These are phyloP conservation scores for Drosophila pseudotalamancana DNA, from an alignment of 2,888 invertebrate genomes.

Conservation along the genomic window DNA sequence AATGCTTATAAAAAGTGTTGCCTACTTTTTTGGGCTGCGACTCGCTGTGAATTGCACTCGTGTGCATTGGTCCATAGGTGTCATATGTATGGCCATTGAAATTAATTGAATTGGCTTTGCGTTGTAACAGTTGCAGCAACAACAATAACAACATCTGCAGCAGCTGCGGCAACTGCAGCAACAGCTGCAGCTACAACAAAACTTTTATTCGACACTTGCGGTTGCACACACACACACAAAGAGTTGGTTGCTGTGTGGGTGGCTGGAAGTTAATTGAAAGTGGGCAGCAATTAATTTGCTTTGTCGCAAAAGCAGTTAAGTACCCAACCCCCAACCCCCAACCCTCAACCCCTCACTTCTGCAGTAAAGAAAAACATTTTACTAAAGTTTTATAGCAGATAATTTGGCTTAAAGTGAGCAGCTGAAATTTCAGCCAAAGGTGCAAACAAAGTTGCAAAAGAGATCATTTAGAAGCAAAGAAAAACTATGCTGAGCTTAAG, in stretches of 20 bases:
- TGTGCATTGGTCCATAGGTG: slow-evolving; percentile 72
- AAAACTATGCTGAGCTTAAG: slow-evolving; percentile 52
- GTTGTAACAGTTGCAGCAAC: slow-evolving; percentile 45
- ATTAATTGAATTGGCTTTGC: slow-evolving; percentile 79
- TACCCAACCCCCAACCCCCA: not conserved
- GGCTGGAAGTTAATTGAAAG: slow-evolving; percentile 72
- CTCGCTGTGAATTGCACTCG: slow-evolving; percentile 41
- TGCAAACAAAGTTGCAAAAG: slow-evolving; percentile 47
- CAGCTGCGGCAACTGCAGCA: slow-evolving; percentile 9
- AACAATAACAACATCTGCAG: slow-evolving; percentile 21
- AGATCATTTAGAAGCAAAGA: no score
- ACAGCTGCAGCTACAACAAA: slow-evolving; percentile 27
- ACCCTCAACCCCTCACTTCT: not conserved
- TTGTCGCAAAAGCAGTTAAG: slow-evolving; percentile 75
- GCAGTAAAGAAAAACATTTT: slow-evolving; percentile 57
- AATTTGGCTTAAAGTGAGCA: slow-evolving; percentile 55
- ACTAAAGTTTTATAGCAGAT: slow-evolving; percentile 54
- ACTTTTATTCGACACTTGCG: slow-evolving; percentile 56
- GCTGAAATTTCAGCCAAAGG: slow-evolving; percentile 24
- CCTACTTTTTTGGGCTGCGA: slow-evolving; percentile 55
- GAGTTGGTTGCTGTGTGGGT: slow-evolving; percentile 20
- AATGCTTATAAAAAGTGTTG: slow-evolving; percentile 68
- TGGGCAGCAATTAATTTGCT: slow-evolving; percentile 78
- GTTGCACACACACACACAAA: slow-evolving; percentile 50
- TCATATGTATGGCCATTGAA: slow-evolving; percentile 75